Base-by-base conservation (phyloP, 2,888 invertebrate species). In the Hoplodrina ambigua region DNA sequence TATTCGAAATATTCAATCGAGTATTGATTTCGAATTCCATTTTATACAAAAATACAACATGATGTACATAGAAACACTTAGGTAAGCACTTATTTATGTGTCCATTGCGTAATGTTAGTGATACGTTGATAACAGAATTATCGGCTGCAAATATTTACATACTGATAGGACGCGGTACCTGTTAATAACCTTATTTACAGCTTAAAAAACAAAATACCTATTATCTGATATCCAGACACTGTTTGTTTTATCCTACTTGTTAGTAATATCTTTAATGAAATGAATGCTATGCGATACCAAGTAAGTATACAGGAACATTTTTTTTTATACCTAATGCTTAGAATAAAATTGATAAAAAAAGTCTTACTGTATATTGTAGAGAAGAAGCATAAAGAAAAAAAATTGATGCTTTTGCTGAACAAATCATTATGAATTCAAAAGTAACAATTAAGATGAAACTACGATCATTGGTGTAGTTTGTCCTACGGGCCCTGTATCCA, bases 61-160 rank as follows among this genome's bases (percentile, higher is more conserved):
- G 20, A 20, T 71, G 11, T 69, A 55, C 6, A 70, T 8, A 7
- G 52, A 20, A 13, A 78, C 72, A 25, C 37, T 71, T 15, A 44
- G 52, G 72, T 72, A 78, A 72, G 72, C 78, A 72, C 56, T 57
- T 55, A 8, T 46, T 46, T 49, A 25, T 56, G n/a, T 61, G 41
- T 56, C 52, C 57, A 54, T 78, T 78, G 41, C 44, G 30, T 72
- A 25, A 56, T 46, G 61, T 72, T 44, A 10, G 20, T 52, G 69
- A 59, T 25, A 25, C 1, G 25, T 25, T 25, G 25, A 25, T 76
- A 72, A 25, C 57, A 52, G 44, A 67, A 13, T 25, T 58, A 78
- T 74, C 41, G 17, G 53, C 2, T n/a, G 7, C 25, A 50, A 72
- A 72, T 72, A 74, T 63, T 78, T 78, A 78, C 60, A 53, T 41